These are phyloP conservation scores for Pangasius macronema DNA, from an alignment of 2,797 vertebrate genomes.

Conservation along the genomic window DNA sequence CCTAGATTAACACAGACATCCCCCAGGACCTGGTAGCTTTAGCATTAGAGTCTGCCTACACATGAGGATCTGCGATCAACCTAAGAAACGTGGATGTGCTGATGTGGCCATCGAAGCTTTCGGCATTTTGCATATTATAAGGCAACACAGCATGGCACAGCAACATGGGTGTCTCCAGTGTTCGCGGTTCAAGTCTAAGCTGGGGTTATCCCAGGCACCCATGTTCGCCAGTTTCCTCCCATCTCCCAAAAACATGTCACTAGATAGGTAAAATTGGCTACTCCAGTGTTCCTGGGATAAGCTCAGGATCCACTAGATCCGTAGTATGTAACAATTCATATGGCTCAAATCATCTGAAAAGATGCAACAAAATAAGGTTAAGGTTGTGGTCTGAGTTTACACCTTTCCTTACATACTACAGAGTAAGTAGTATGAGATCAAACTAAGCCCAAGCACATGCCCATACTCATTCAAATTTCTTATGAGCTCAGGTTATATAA, in stretches of 20 bases:
- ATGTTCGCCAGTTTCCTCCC: background rate
- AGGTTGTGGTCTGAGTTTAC: background rate
- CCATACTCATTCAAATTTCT: background rate
- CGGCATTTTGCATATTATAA: too few species aligned
- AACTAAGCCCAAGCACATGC: background rate
- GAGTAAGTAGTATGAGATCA: too few species aligned
- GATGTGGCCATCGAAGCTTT: background rate
- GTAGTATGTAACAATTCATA: background rate
- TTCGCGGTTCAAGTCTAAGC: background rate
- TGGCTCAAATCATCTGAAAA: background rate
- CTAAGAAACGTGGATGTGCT: background rate
- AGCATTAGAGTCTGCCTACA: slow-evolving; percentile 31
- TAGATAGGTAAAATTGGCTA: background rate
- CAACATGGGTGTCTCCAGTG: background rate
- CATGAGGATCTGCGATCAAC: background rate
- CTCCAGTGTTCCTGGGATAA: background rate
- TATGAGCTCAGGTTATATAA: background rate
- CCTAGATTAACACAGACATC: slow-evolving; percentile 44
- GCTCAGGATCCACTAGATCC: background rate
- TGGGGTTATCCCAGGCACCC: too few species aligned
- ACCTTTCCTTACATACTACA: background rate
- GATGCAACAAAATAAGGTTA: background rate
- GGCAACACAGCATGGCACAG: background rate
- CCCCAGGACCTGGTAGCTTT: slow-evolving; percentile 39
- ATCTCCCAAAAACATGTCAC: background rate